A percentile compares a stretch with the other conserved stretches of the same genome.
Evolutionary conservation across 2,113 vertebrate species (phyloP).

Genomic region (Trinectes maculatus): DNA sequence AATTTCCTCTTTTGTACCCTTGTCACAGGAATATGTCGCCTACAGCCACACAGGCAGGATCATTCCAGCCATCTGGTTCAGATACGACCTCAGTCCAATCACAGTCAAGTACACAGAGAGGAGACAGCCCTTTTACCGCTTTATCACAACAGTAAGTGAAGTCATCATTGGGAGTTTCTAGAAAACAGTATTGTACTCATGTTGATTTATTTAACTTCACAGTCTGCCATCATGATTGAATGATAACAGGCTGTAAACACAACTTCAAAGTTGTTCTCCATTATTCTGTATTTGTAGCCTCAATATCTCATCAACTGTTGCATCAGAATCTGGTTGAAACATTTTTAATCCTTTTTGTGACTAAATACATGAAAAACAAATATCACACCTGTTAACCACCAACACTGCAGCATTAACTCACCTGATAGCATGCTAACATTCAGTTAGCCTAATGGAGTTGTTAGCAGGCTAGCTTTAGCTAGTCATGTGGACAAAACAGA

Average conservation of each 20-base stretch:
- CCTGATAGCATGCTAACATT: too few species aligned
- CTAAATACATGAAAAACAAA: not conserved
- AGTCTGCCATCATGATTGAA: too few species aligned
- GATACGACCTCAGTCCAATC: conserved; percentile 98
- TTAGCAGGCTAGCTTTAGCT: too few species aligned
- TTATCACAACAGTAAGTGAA: conserved; percentile 95
- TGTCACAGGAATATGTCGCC: conserved; percentile 91
- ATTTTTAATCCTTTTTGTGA: not conserved
- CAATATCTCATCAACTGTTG: too few species aligned
- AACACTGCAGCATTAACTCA: too few species aligned
- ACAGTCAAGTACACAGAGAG: conserved; percentile 99
- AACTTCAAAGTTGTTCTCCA: not conserved
- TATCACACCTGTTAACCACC: not conserved
- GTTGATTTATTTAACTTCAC: too few species aligned
- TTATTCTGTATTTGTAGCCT: not conserved
- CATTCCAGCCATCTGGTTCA: conserved; percentile 98
- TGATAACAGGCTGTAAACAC: not conserved
- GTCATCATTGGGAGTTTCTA: not conserved
- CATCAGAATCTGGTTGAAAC: too few species aligned
- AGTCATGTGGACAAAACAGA: too few species aligned
- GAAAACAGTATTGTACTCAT: not conserved
- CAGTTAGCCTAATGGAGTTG: not conserved
- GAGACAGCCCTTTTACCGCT: conserved; percentile 94
- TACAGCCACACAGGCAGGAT: conserved; percentile 98
- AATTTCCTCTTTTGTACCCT: not conserved